A percentile compares a stretch with the other conserved stretches of the same genome.
phyloP scores from a whole-genome alignment of 1,140 invertebrate species.

The Listronotus oregonensis region DNA sequence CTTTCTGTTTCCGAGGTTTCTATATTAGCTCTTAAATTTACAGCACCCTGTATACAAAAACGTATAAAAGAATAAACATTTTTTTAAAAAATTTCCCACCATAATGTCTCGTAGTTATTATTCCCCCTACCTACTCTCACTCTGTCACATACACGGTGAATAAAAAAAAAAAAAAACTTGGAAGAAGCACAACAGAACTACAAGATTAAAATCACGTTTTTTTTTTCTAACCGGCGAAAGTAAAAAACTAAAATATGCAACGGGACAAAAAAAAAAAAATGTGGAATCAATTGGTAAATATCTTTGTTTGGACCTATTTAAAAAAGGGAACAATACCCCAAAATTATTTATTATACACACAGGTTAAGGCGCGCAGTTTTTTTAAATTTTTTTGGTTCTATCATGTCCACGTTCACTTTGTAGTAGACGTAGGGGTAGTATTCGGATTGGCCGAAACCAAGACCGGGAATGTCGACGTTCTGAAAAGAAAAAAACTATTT shows the following conservation, averaged over 20 bases:
- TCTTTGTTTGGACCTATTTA: conserved; percentile 23
- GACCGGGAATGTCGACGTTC: conserved; percentile 87
- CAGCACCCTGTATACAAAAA: no score
- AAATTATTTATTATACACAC: conserved; percentile 2
- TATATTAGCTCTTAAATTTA: no score
- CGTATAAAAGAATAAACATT: not conserved
- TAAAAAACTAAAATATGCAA: not conserved
- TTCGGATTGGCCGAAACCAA: conserved; percentile 89
- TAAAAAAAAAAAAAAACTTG: no score
- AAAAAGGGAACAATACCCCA: conserved; percentile 15
- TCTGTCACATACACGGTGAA: no score
- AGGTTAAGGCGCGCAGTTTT: conserved; percentile 19
- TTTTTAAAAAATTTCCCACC: not conserved
- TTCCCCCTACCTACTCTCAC: no score
- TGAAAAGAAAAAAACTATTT: conserved; percentile 52
- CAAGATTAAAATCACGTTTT: not conserved
- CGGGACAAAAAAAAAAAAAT: conserved; percentile 1
- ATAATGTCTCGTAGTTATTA: no score
- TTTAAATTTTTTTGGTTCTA: conserved; percentile 70
- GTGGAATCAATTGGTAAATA: conserved; percentile 20
- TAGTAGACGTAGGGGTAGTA: conserved; percentile 99
- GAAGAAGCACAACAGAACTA: no score
- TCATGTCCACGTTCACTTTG: conserved; percentile 95
- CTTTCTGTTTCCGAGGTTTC: no score
- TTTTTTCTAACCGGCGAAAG: not conserved